These are phyloP conservation scores for Tetrapedia diversipes DNA, from an alignment of 2,888 invertebrate species.

Conservation along the genomic window DNA sequence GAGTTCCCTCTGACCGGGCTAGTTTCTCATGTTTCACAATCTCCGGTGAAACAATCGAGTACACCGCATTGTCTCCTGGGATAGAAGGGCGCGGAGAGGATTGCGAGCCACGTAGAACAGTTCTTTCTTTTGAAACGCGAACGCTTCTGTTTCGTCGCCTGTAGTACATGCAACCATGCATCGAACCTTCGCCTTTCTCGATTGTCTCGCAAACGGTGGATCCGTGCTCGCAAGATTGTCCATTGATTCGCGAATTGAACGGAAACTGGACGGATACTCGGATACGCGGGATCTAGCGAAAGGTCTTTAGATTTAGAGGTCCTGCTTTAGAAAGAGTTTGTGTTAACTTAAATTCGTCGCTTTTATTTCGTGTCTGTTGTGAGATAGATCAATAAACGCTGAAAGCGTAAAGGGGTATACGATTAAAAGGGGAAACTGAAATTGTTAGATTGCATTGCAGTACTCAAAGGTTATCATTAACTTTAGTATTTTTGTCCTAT, in stretches of 20 bases:
- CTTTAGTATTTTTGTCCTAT: too few relatives aligned
- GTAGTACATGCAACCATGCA: background rate
- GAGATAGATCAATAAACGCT: too few relatives aligned
- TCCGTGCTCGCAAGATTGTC: slow-evolving; percentile 4
- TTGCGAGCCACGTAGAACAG: slow-evolving; percentile 31
- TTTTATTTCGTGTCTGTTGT: too few relatives aligned
- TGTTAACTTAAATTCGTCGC: too few relatives aligned
- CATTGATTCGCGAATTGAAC: slow-evolving; percentile 22
- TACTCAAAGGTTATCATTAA: too few relatives aligned
- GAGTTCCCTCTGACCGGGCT: slow-evolving; percentile 41
- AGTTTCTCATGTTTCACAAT: slow-evolving; percentile 69
- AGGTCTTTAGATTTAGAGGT: too few relatives aligned
- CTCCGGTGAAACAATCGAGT: slow-evolving; percentile 74
- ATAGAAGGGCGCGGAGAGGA: slow-evolving; percentile 40
- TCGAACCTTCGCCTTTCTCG: slow-evolving; percentile 20
- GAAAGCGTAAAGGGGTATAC: too few relatives aligned
- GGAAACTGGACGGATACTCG: slow-evolving; percentile 4
- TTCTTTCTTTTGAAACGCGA: slow-evolving; percentile 44
- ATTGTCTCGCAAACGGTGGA: slow-evolving; percentile 26
- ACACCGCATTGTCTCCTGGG: slow-evolving; percentile 66
- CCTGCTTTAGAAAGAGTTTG: too few relatives aligned
- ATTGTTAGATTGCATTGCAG: too few relatives aligned
- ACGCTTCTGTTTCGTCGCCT: background rate
- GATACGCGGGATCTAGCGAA: background rate
- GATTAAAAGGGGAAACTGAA: too few relatives aligned